These are phyloP conservation scores for Halichoerus grypus DNA, from an alignment of 2,113 vertebrate species.

Conservation along the genomic window DNA sequence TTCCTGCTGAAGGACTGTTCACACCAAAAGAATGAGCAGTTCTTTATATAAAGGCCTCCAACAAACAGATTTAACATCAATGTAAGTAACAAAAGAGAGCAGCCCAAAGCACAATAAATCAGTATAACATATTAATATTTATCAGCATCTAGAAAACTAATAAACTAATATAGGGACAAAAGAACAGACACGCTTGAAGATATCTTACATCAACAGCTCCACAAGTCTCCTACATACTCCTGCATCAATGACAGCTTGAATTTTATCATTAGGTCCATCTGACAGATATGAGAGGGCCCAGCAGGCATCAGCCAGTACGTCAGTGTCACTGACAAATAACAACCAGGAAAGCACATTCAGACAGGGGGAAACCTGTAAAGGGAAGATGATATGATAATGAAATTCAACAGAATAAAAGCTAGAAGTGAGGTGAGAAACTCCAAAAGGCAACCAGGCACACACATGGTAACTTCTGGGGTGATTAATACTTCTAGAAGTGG, in stretches of 20 bases:
- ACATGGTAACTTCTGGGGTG: background rate
- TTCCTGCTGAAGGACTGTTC: constrained; percentile 32
- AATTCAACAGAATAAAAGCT: constrained; percentile 12
- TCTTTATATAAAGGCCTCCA: constrained; percentile 24
- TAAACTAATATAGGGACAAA: background rate
- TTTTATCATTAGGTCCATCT: constrained; percentile 99
- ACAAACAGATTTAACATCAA: background rate
- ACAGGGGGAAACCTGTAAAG: constrained; percentile 95
- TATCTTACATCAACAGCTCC: constrained; percentile 96
- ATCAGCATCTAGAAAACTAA: constrained; percentile 16
- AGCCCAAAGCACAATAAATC: background rate
- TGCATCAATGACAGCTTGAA: constrained; percentile 99
- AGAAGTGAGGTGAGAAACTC: background rate
- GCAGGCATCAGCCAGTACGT: constrained; percentile 98
- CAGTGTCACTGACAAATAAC: constrained; percentile 97
- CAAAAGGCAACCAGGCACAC: background rate
- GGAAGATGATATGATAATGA: constrained; percentile 22
- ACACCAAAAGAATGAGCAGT: background rate
- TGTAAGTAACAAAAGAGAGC: constrained; percentile 41
- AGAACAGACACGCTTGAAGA: constrained; percentile 8
- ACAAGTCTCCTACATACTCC: constrained; percentile 98
- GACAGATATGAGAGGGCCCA: constrained; percentile 99
- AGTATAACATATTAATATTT: background rate
- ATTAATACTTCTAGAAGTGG: background rate
- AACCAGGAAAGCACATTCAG: constrained; percentile 98